phyloP scores from a whole-genome alignment of 2,888 invertebrate species.

The Tetranychus truncatus region DNA sequence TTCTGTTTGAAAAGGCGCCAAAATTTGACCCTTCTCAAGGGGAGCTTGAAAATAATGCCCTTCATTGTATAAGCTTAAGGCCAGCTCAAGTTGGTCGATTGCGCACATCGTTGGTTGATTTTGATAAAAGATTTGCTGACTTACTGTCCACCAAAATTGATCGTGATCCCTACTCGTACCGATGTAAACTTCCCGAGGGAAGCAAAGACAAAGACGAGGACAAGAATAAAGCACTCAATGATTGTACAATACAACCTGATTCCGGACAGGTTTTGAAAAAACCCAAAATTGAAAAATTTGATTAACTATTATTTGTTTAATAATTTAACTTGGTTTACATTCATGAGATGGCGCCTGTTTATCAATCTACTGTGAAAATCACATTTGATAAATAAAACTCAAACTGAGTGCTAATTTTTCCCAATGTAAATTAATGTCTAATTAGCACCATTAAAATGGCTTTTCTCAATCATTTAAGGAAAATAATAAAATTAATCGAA shows the following conservation, averaged over 20 bases:
- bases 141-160: not conserved
- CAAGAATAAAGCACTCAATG: no score
- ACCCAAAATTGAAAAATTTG: not conserved
- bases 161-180: not conserved
- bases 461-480: no score
- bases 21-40: conserved; percentile 7
- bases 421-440: no score
- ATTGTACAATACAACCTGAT: no score
- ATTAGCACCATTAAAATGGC: no score
- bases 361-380: no score
- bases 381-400: no score
- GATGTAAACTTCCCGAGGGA: not conserved
- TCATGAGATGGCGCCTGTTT: no score
- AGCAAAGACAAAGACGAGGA: not conserved
- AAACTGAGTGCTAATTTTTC: no score
- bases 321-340: no score
- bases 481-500: no score
- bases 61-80: not conserved
- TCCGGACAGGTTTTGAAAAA: not conserved
- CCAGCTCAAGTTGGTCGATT: not conserved
- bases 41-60: not conserved
- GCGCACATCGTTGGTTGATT: not conserved
- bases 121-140: not conserved
- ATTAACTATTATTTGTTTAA: not conserved
- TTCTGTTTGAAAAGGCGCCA: not conserved